Evolutionary conservation across 1,140 invertebrate genomes (phyloP).

Genomic region (Contarinia nasturtii): DNA sequence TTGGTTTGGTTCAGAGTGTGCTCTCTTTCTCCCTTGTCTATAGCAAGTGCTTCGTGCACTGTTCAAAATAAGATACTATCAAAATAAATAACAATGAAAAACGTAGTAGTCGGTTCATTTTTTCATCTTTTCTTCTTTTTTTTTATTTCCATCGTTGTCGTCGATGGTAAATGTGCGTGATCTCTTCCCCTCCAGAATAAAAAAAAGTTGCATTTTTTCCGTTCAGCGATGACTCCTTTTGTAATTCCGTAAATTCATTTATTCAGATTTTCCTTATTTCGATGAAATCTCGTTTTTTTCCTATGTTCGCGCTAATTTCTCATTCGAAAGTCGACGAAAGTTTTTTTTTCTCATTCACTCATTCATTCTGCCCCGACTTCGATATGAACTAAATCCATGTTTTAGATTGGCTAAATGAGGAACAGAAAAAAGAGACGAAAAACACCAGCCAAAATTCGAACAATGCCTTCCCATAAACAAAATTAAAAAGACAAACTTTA

Average conservation of each 20-base stretch:
- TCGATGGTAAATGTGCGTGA: no score
- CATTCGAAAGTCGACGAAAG: neutral
- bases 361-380: no score
- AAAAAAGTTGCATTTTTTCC: neutral
- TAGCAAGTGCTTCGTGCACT: conserved; percentile 3
- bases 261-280: conserved; percentile 17
- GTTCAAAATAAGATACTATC: neutral
- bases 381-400: no score
- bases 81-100: neutral
- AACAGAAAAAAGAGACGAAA: no score
- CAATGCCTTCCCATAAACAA: conserved; percentile 10
- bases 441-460: conserved; percentile 13
- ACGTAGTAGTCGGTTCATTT: conserved; percentile 5
- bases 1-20: no score
- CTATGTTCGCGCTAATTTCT: conserved; percentile 8
- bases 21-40: no score
- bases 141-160: no score
- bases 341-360: neutral
- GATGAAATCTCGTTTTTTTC: neutral
- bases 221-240: conserved; percentile 9
- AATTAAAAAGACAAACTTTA: conserved; percentile 5
- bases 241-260: conserved; percentile 22
- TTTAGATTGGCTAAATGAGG: neutral
- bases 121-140: neutral
- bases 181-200: no score